phyloP scores from a whole-genome alignment of 1,140 invertebrate genomes.

The Conus ventricosus region DNA sequence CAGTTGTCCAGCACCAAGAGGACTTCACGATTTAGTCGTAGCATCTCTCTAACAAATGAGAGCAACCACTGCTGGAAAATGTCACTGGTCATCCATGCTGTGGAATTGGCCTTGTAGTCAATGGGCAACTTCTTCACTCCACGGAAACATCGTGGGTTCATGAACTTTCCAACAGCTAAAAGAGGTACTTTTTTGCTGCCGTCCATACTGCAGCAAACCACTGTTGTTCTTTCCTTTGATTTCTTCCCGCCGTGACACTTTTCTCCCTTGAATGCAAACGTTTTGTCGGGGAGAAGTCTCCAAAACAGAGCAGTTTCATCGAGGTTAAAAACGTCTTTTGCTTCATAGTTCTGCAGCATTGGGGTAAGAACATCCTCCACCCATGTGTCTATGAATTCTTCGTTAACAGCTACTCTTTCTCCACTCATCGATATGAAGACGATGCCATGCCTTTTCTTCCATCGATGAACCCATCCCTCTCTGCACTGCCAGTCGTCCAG shows the following conservation, averaged over 20 bases:
- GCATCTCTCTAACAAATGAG: background rate
- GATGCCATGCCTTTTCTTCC: no score
- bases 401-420: no score
- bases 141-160: slow-evolving; percentile 63
- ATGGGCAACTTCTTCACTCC: background rate
- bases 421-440: no score
- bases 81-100: background rate
- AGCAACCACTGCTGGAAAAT: background rate
- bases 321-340: slow-evolving; percentile 36
- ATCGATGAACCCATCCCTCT: no score
- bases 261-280: slow-evolving; percentile 36
- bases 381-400: no score
- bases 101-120: background rate
- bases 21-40: background rate
- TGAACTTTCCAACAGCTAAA: slow-evolving; percentile 75
- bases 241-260: slow-evolving; percentile 65
- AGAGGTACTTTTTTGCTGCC: slow-evolving; percentile 71
- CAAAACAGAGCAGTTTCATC: slow-evolving; percentile 54
- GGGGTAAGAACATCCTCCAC: no score
- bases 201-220: slow-evolving; percentile 72
- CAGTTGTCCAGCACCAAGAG: background rate
- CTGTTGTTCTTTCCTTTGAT: slow-evolving; percentile 74
- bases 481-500: no score
- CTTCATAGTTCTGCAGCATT: no score
- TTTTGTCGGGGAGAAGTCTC: slow-evolving; percentile 44